These are phyloP conservation scores for Meganola albula DNA, from an alignment of 2,888 invertebrate species.

Conservation along the genomic window DNA sequence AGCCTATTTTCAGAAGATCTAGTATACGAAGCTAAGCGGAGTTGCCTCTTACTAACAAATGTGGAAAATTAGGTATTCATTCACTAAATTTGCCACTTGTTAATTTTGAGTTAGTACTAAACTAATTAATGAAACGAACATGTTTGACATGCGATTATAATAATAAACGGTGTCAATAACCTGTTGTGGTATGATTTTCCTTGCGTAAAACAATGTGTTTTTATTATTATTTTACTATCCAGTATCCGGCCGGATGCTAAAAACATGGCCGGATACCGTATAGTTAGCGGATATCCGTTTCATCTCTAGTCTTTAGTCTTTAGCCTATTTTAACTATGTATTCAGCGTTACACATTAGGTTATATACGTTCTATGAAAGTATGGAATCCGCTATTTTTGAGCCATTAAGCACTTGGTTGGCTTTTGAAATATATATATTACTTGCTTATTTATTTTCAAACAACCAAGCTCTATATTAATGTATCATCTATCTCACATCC, in stretches of 20 bases:
- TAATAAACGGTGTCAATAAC: constrained; percentile 1
- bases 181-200: constrained; percentile 2
- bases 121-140: constrained; percentile 4
- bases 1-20: constrained; percentile 20
- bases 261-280: constrained; percentile 1
- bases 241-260: constrained; percentile 8
- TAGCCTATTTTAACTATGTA: no score
- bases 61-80: constrained; percentile 8
- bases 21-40: constrained; percentile 22
- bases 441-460: no score
- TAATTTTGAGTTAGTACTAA: constrained; percentile 16
- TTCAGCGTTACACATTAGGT: no score
- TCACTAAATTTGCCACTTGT: constrained; percentile 19
- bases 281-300: constrained; percentile 1
- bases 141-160: neutral
- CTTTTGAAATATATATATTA: no score
- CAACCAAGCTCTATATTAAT: no score
- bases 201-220: constrained; percentile 5
- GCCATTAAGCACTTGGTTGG: no score
- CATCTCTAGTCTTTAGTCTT: constrained; percentile 3
- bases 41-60: constrained; percentile 14
- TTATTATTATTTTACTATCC: constrained; percentile 8
- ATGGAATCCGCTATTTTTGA: no score
- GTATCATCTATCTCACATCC: no score
- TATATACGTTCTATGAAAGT: no score